phyloP scores from a whole-genome alignment of 2,888 invertebrate genomes.

The Asteroscopus sphinx region DNA sequence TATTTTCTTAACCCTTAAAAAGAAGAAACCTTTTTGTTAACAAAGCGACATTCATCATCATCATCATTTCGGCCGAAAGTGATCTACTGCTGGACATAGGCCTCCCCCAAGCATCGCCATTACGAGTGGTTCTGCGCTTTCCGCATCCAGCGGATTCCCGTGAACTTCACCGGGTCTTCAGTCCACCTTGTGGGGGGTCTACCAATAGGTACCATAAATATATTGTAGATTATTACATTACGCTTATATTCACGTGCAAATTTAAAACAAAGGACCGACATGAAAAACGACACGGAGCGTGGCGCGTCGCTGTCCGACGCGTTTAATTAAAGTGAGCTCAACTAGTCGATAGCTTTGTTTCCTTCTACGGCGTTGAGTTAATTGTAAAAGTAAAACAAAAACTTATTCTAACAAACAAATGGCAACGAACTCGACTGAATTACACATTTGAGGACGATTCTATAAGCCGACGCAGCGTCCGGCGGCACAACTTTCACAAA shows the following conservation, averaged over 20 bases:
- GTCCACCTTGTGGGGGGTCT: too few species aligned
- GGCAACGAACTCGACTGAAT: conserved; percentile 28
- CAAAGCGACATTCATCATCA: too few species aligned
- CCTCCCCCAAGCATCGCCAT: too few species aligned
- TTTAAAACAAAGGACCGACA: not conserved
- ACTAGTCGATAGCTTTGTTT: conserved; percentile 1
- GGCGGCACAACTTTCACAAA: conserved; percentile 16
- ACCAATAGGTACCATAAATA: too few species aligned
- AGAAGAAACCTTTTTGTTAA: too few species aligned
- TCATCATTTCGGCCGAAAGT: too few species aligned
- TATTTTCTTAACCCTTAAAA: too few species aligned
- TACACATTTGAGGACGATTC: conserved; percentile 35
- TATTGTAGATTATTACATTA: too few species aligned
- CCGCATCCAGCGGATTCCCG: too few species aligned
- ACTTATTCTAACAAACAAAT: conserved; percentile 24
- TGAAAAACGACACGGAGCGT: not conserved
- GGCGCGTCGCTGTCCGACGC: not conserved
- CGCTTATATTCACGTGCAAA: not conserved
- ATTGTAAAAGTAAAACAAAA: conserved; percentile 25
- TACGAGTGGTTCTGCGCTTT: too few species aligned
- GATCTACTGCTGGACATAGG: too few species aligned
- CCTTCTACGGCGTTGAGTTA: not conserved
- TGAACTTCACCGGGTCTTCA: too few species aligned
- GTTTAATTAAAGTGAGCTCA: conserved; percentile 4
- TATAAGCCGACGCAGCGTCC: conserved; percentile 7